These are phyloP conservation scores for Brachionus koreanus DNA, from an alignment of 1,140 invertebrate genomes.

Conservation along the genomic window DNA sequence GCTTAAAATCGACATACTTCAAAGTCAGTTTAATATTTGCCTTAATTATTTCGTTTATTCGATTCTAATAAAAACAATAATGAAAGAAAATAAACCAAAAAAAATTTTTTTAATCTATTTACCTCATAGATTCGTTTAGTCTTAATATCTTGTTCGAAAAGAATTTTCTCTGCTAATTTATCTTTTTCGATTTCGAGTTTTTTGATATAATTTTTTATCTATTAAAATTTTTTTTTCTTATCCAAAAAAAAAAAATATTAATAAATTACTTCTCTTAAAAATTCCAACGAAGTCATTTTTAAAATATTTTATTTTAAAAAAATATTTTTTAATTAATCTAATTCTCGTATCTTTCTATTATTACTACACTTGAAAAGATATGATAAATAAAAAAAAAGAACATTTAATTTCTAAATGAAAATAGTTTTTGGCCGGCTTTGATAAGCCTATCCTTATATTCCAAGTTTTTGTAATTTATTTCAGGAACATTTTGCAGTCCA, in stretches of 20 bases:
- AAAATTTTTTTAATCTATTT: background rate
- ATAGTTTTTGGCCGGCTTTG: background rate
- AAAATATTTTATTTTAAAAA: background rate
- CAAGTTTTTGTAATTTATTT: conserved; percentile 49
- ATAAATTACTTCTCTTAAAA: background rate
- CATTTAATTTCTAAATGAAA: background rate
- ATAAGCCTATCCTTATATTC: background rate
- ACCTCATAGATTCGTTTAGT: background rate
- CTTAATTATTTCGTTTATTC: background rate
- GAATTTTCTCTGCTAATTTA: background rate
- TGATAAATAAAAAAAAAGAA: background rate
- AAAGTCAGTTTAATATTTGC: background rate
- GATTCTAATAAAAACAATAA: background rate
- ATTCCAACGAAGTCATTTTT: background rate
- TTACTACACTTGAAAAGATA: background rate
- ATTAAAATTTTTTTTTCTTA: background rate
- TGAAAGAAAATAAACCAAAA: background rate
- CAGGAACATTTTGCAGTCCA: conserved; percentile 52
- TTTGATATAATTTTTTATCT: background rate
- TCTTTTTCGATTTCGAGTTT: background rate
- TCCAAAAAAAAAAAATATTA: background rate
- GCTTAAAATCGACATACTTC: background rate
- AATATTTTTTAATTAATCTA: background rate
- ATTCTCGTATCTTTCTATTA: background rate
- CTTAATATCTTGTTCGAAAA: background rate